Base-by-base conservation (phyloP, 2,797 vertebrate genomes). In the Anguilla marmorata region DNA sequence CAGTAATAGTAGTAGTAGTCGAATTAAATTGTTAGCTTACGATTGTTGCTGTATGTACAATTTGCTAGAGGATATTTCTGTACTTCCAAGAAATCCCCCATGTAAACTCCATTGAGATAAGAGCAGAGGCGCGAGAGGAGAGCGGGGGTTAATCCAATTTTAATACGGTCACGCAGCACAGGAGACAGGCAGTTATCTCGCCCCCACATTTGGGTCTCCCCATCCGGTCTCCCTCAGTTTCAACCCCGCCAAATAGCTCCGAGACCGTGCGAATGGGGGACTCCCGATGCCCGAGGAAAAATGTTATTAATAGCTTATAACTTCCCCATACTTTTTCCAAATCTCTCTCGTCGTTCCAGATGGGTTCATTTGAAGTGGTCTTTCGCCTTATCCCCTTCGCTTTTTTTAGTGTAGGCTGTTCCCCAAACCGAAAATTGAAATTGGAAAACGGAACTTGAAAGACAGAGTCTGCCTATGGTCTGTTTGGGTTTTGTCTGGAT, bases 251-350 rank as follows among this genome's bases (percentile, higher is more conserved):
- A 96, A 97, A 96, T 95, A 95, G 96, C 96, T 97, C 93, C 87
- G 93, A 96, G 96, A 96, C 95, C 94, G 95, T 96, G 95, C 94
- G 94, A 94, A 95, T 93, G 96, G 95, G 93, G 94, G 93, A 95
- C 94, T 94, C 96, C 92, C 94, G 94, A 94, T 91, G 97, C 97
- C 97, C 94, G 94, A 94, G 97, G 97, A 97, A 96, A 95, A 96
- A 94, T 96, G 96, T 96, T 97, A 97, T 97, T 97, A 98, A 97
- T 97, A 97, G 96, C 97, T 97, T 96, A 96, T 96, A 96, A 96
- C 96, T 96, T 97, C 94, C 93, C 95, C 96, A 96, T 95, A 95
- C 95, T 94, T 95, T 93, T 95, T 93, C 94, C 93, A 97, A 97
- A 97, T 96, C 97, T 96, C 95, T 95, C 95, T 94, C 93, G 89